Conservation (phyloP, 2,888 invertebrate species). For the Melipona bicolor region DNA sequence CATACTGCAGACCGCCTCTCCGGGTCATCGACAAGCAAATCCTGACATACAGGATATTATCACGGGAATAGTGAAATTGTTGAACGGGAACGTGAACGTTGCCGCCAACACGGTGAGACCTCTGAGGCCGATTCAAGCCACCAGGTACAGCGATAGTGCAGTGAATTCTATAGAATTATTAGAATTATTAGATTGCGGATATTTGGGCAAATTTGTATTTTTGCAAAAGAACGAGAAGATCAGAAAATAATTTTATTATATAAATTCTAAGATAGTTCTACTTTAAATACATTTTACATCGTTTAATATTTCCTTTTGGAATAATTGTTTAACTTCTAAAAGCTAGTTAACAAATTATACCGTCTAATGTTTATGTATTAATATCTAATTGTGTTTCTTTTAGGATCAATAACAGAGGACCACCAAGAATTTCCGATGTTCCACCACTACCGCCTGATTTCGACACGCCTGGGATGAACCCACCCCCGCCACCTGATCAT, state of each 20-base stretch:
- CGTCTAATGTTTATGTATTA: not conserved
- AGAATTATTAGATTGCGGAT: not conserved
- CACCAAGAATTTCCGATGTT: constrained; percentile 92
- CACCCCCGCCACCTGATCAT: constrained; percentile 85
- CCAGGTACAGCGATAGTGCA: constrained; percentile 71
- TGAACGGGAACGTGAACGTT: constrained; percentile 95
- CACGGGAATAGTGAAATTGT: constrained; percentile 93
- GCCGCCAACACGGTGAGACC: constrained; percentile 91
- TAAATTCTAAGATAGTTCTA: too few relatives aligned
- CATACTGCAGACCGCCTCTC: constrained; percentile 70
- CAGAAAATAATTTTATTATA: too few relatives aligned
- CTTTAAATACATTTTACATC: too few relatives aligned
- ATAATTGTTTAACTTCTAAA: not conserved
- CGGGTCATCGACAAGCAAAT: constrained; percentile 86
- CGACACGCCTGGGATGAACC: constrained; percentile 86
- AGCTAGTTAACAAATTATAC: not conserved
- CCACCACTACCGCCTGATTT: constrained; percentile 90
- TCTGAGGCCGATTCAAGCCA: constrained; percentile 86
- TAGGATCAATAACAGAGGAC: constrained; percentile 95
- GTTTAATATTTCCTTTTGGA: not conserved
- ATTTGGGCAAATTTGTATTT: not conserved
- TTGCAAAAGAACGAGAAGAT: too few relatives aligned
- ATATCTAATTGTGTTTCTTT: not conserved
- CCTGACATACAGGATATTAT: constrained; percentile 96
- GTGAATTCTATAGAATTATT: not conserved